Conservation (phyloP, 53 echinoderm and acorn worm species). For the Antedon mediterranea region DNA sequence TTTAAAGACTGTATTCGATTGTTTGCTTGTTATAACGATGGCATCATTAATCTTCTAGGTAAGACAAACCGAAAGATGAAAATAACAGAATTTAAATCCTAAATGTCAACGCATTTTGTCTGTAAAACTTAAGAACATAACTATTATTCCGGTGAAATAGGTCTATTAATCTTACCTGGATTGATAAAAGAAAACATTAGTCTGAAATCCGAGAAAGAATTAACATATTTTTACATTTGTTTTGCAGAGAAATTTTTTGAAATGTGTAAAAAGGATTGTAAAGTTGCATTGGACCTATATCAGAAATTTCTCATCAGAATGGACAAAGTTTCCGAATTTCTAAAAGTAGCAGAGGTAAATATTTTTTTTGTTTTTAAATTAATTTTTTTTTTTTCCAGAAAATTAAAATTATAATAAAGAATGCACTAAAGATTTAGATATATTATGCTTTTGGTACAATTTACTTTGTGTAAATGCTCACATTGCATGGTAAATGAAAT, state of each 20-base stretch:
- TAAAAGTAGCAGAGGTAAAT: slow-evolving; percentile 94
- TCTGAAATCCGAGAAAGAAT: no score
- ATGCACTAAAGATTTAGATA: no score
- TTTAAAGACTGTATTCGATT: slow-evolving; percentile 83
- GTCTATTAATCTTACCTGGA: no score
- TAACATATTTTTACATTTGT: slow-evolving; percentile 90
- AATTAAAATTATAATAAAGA: no score
- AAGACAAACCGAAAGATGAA: no score
- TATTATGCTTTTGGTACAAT: no score
- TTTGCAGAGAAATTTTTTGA: slow-evolving; percentile 99
- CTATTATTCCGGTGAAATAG: neutral
- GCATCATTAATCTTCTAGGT: slow-evolving; percentile 94
- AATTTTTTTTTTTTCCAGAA: no score
- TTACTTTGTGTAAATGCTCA: neutral
- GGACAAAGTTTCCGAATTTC: slow-evolving; percentile 92
- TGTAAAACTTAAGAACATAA: slow-evolving; percentile 27
- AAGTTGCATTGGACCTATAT: slow-evolving; percentile 83
- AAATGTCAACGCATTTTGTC: no score
- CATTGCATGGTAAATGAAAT: no score
- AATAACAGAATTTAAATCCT: no score
- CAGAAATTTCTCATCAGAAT: slow-evolving; percentile 84
- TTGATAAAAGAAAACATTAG: no score
- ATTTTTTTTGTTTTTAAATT: no score
- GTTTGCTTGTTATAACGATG: slow-evolving; percentile 96
- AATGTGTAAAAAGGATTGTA: slow-evolving; percentile 87